phyloP scores from a whole-genome alignment of 2,888 invertebrate genomes.

The Stegophylla sp. region DNA sequence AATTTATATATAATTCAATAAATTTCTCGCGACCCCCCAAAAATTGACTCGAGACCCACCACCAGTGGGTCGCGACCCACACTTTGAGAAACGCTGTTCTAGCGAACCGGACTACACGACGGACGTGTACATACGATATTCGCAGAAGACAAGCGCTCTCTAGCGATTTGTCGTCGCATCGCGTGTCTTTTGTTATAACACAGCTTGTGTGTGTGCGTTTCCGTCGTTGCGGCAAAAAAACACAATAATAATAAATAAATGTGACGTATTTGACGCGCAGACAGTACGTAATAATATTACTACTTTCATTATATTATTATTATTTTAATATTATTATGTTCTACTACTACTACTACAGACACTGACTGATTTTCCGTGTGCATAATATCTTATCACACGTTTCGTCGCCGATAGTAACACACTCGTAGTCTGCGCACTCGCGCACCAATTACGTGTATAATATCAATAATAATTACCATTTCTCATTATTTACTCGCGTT shows the following conservation, averaged over 20 bases:
- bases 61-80: too few relatives aligned
- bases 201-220: neutral
- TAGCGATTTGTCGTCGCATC: constrained; percentile 34
- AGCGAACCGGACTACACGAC: too few relatives aligned
- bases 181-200: constrained; percentile 50
- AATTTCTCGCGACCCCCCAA: too few relatives aligned
- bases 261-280: constrained; percentile 35
- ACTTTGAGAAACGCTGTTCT: too few relatives aligned
- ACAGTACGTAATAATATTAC: neutral
- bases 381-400: too few relatives aligned
- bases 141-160: constrained; percentile 33
- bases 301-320: neutral
- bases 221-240: neutral
- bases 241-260: too few relatives aligned
- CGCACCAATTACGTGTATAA: neutral
- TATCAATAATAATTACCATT: neutral
- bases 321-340: neutral
- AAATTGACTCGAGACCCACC: too few relatives aligned
- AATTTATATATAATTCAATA: too few relatives aligned
- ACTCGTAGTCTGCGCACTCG: neutral
- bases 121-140: constrained; percentile 1
- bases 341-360: neutral
- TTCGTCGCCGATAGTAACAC: constrained; percentile 21
- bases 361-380: too few relatives aligned
- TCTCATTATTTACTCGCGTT: neutral